Conservation (phyloP, 1,140 invertebrate species). For the Camponotus floridanus region DNA sequence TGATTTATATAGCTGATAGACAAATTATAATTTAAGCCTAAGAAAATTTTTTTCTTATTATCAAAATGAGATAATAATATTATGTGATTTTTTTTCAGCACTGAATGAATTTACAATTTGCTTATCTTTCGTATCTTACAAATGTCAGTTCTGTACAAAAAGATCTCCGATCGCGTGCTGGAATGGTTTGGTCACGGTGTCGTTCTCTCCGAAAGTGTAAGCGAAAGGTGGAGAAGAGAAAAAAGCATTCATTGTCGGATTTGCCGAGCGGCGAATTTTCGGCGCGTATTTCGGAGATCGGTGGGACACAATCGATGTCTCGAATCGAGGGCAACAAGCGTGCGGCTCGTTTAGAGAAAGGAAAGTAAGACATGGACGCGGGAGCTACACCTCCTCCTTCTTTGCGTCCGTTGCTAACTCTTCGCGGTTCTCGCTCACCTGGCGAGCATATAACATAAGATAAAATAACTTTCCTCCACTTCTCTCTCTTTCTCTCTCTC, state of each 20-base stretch:
- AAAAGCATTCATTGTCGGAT: slow-evolving; percentile 16
- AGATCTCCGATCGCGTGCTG: not conserved
- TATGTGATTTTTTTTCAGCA: not conserved
- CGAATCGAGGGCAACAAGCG: slow-evolving; percentile 76
- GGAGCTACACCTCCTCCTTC: slow-evolving; percentile 63
- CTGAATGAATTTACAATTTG: not conserved
- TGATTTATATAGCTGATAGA: slow-evolving; percentile 22
- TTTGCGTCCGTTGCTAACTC: slow-evolving; percentile 34
- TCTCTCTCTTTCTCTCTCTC: slow-evolving; percentile 4
- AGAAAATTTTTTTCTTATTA: not conserved
- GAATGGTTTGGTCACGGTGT: not conserved
- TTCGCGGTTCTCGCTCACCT: slow-evolving; percentile 66
- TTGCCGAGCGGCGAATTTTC: slow-evolving; percentile 56
- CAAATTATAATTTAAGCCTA: not conserved
- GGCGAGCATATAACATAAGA: slow-evolving; percentile 56
- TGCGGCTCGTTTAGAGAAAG: slow-evolving; percentile 77
- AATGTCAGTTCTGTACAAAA: not conserved
- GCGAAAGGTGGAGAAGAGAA: slow-evolving; percentile 12
- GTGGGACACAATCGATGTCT: slow-evolving; percentile 73
- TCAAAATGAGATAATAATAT: not conserved
- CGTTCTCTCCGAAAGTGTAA: slow-evolving; percentile 33
- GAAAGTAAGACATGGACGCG: slow-evolving; percentile 72
- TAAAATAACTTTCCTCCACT: slow-evolving; percentile 58
- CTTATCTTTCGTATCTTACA: not conserved
- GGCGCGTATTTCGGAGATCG: slow-evolving; percentile 62